These are phyloP conservation scores for Dendrolimus houi DNA, from an alignment of 2,888 invertebrate species.

Conservation along the genomic window DNA sequence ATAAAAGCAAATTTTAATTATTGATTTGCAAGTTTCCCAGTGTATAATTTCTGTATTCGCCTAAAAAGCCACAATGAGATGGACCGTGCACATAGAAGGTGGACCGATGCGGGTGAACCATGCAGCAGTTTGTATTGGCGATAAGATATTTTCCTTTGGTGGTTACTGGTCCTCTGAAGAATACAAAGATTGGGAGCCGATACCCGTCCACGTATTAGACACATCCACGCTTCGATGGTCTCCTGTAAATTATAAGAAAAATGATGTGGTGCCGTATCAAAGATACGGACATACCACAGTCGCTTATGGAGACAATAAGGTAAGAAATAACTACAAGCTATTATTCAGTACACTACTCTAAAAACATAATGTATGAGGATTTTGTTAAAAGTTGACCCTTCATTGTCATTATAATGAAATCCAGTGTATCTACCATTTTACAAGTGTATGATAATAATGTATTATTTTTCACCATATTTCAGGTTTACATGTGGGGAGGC, in stretches of 20 bases:
- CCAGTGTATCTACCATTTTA: not conserved
- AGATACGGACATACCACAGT: slow-evolving; percentile 96
- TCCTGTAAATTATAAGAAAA: slow-evolving; percentile 66
- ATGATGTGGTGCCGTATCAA: slow-evolving; percentile 82
- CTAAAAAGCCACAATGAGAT: slow-evolving; percentile 75
- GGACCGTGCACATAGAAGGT: slow-evolving; percentile 91
- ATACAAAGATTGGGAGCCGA: slow-evolving; percentile 83
- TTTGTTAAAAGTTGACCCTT: too few relatives aligned
- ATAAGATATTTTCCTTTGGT: slow-evolving; percentile 92
- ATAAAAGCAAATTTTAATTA: too few relatives aligned
- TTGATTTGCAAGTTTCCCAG: too few relatives aligned
- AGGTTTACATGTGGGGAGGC: slow-evolving; percentile 94
- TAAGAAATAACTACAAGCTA: slow-evolving; percentile 20
- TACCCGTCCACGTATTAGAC: slow-evolving; percentile 91
- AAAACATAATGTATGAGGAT: too few relatives aligned
- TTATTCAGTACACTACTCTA: too few relatives aligned
- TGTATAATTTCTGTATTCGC: too few relatives aligned
- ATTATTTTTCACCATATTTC: slow-evolving; percentile 12
- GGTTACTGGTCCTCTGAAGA: slow-evolving; percentile 93
- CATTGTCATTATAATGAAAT: too few relatives aligned
- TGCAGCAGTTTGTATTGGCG: slow-evolving; percentile 89
- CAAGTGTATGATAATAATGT: not conserved
- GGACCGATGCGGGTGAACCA: slow-evolving; percentile 95
- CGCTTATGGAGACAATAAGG: slow-evolving; percentile 80
- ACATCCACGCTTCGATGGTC: slow-evolving; percentile 81